Evolutionary conservation across 2,113 vertebrate genomes (phyloP).

Genomic region (Caloenas nicobarica): DNA sequence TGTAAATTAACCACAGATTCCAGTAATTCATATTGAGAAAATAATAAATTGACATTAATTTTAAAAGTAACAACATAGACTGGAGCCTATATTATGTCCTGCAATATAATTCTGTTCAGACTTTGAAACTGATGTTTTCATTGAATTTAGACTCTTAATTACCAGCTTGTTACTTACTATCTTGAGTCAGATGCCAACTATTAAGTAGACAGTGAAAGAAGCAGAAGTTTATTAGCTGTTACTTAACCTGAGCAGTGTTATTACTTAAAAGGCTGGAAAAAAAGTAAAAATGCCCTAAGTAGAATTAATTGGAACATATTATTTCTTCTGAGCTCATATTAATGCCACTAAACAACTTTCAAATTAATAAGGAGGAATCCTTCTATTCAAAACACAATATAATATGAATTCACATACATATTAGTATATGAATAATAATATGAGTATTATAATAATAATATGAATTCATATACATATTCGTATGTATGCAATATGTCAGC

Average conservation of each 20-base stretch:
- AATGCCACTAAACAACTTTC: not conserved
- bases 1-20: not conserved
- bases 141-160: conserved; percentile 8
- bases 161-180: not conserved
- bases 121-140: not conserved
- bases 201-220: conserved; percentile 28
- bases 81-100: fast-evolving
- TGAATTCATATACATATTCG: not conserved
- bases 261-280: conserved; percentile 6
- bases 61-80: not conserved
- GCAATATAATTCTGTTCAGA: not conserved
- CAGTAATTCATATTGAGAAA: not conserved
- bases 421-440: too few relatives aligned
- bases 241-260: conserved; percentile 47
- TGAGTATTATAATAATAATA: too few relatives aligned
- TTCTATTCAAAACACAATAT: not conserved
- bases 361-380: not conserved
- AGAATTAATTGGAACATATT: conserved; percentile 42
- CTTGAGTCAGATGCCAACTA: not conserved
- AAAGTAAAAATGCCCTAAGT: conserved; percentile 1
- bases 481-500: not conserved
- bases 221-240: conserved; percentile 18
- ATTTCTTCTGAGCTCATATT: conserved; percentile 25
- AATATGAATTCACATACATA: too few relatives aligned
- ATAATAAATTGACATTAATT: not conserved